A percentile compares a stretch with the other conserved stretches of the same genome.
These are phyloP conservation scores for Romanogobio albipinnatus DNA, from an alignment of 2,113 vertebrate genomes.

Conservation along the genomic window DNA sequence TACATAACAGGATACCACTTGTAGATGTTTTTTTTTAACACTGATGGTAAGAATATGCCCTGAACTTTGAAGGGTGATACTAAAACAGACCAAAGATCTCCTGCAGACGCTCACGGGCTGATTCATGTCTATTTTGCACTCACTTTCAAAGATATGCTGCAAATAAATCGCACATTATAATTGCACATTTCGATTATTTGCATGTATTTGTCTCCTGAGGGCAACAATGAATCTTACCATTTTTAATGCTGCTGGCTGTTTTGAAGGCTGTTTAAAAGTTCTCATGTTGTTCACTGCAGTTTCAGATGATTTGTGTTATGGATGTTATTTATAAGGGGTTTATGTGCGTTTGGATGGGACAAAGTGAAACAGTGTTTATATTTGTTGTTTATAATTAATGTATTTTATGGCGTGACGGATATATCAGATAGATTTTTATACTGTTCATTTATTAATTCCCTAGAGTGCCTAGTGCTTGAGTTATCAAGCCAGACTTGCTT, in stretches of 20 bases:
- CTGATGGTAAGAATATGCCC: conserved; percentile 12
- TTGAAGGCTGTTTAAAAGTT: conserved; percentile 3
- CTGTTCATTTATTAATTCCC: conserved; percentile 52
- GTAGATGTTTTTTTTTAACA: not conserved
- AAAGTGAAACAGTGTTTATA: conserved; percentile 41
- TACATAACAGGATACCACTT: conserved; percentile 10
- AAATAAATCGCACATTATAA: conserved; percentile 13
- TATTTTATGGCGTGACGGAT: not conserved
- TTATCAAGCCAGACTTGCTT: conserved; percentile 60
- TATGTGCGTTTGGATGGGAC: conserved; percentile 17
- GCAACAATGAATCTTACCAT: conserved; percentile 6
- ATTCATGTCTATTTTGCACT: not conserved
- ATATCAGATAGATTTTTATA: conserved; percentile 24
- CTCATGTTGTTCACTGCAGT: not conserved
- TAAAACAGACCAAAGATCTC: conserved; percentile 37
- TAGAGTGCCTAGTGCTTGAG: conserved; percentile 76
- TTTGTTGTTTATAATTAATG: conserved; percentile 36
- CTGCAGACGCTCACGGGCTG: not conserved
- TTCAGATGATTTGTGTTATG: not conserved
- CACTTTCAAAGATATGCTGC: not conserved
- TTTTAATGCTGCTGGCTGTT: conserved; percentile 44
- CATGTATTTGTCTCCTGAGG: conserved; percentile 18
- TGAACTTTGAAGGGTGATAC: not conserved
- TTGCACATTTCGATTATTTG: conserved; percentile 27
- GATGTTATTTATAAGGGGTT: conserved; percentile 10